These are phyloP conservation scores for Sakesphorus luctuosus DNA, from an alignment of 2,113 vertebrate species.

Conservation along the genomic window DNA sequence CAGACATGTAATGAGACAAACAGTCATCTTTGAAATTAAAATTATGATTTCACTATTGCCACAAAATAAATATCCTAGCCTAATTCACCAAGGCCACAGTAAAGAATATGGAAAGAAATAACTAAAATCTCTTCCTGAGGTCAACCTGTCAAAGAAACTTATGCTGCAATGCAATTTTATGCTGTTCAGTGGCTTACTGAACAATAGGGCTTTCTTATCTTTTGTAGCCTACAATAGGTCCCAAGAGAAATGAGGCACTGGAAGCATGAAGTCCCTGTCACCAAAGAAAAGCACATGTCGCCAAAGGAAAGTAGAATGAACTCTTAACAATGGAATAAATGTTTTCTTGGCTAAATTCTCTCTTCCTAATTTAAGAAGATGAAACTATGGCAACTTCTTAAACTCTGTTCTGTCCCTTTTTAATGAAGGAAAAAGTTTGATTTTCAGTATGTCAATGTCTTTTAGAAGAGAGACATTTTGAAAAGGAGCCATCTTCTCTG, in stretches of 20 bases:
- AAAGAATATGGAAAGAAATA: constrained; percentile 36
- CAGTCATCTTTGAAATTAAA: constrained; percentile 45
- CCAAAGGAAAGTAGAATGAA: constrained; percentile 42
- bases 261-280: neutral
- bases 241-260: neutral
- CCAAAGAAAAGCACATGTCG: neutral
- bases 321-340: constrained; percentile 30
- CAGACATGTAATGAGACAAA: constrained; percentile 20
- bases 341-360: constrained; percentile 10
- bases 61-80: constrained; percentile 34
- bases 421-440: constrained; percentile 4
- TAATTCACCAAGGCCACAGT: neutral
- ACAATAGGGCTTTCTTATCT: constrained; percentile 39
- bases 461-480: neutral
- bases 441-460: constrained; percentile 10
- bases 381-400: constrained; percentile 23
- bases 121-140: constrained; percentile 8
- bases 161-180: neutral
- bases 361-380: constrained; percentile 14
- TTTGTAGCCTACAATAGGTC: constrained; percentile 30
- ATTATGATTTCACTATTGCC: constrained; percentile 26
- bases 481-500: neutral
- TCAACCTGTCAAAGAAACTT: constrained; percentile 31
- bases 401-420: constrained; percentile 6
- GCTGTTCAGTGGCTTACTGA: neutral